Percentiles rank a stretch among this genome's conserved stretches.
phyloP scores from a whole-genome alignment of 2,797 vertebrate species.

The Falco berigora region DNA sequence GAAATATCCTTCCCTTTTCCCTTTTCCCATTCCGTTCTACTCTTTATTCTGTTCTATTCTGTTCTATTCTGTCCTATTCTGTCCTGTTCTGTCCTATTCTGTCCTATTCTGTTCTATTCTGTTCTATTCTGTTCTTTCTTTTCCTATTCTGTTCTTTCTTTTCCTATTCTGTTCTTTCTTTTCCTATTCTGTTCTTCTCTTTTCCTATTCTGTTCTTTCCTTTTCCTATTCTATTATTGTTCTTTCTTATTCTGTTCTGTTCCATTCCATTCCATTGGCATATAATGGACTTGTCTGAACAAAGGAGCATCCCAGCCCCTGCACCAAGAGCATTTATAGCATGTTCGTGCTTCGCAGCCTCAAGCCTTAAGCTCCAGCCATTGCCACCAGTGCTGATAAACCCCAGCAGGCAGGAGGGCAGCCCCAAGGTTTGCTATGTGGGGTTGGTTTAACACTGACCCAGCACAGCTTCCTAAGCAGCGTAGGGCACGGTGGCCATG shows the following conservation, averaged over 20 bases:
- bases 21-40: no score
- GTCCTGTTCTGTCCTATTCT: no score
- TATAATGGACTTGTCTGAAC: not conserved
- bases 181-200: no score
- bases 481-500: not conserved
- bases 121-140: no score
- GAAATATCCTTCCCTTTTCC: not conserved
- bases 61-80: no score
- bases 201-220: no score
- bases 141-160: no score
- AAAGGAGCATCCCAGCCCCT: not conserved
- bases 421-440: rapidly evolving
- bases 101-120: no score
- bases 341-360: not conserved
- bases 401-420: not conserved
- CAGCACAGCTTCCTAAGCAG: not conserved
- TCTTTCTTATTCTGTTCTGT: no score
- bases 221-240: no score
- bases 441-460: not conserved
- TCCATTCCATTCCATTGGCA: not conserved
- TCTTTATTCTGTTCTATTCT: no score
- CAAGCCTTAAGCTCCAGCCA: not conserved
- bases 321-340: not conserved
- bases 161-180: no score
- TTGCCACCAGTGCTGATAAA: not conserved